Conservation (phyloP, 2,888 invertebrate genomes). For the Heteromurus nitidus region DNA sequence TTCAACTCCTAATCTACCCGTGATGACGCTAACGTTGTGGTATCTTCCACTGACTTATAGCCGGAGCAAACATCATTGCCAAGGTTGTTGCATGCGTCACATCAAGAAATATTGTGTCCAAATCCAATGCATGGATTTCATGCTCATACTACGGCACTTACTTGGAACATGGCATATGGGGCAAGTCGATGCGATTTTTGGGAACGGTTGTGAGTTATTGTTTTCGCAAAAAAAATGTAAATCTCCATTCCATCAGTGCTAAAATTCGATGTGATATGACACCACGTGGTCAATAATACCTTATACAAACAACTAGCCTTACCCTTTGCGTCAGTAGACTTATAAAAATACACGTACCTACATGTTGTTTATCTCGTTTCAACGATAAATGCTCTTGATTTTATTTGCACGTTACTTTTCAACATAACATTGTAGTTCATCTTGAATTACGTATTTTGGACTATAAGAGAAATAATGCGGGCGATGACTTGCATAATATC, state of each 20-base stretch:
- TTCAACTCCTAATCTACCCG: not conserved
- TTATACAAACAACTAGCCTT: not conserved
- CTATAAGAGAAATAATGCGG: slow-evolving; percentile 40
- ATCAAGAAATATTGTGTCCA: not conserved
- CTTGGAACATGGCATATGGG: too few species aligned
- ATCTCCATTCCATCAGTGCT: not conserved
- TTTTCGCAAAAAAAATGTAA: not conserved
- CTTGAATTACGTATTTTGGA: slow-evolving; percentile 16
- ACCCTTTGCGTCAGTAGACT: not conserved
- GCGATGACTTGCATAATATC: slow-evolving; percentile 54
- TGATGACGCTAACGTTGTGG: too few species aligned
- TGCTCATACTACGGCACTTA: not conserved
- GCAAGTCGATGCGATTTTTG: not conserved
- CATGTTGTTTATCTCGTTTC: not conserved
- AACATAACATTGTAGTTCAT: not conserved
- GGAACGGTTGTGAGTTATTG: not conserved
- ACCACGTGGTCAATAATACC: not conserved
- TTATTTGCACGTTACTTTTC: slow-evolving; percentile 24
- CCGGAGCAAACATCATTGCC: not conserved
- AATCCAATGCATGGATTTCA: not conserved
- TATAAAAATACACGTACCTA: not conserved
- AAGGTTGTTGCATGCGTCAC: slow-evolving; percentile 35
- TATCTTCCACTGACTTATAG: too few species aligned
- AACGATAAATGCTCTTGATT: slow-evolving; percentile 16
- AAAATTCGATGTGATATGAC: not conserved